Percentiles rank a stretch among this genome's conserved stretches.
Conservation (phyloP, 2,888 invertebrate species). For the Trichogramma evanescens region DNA sequence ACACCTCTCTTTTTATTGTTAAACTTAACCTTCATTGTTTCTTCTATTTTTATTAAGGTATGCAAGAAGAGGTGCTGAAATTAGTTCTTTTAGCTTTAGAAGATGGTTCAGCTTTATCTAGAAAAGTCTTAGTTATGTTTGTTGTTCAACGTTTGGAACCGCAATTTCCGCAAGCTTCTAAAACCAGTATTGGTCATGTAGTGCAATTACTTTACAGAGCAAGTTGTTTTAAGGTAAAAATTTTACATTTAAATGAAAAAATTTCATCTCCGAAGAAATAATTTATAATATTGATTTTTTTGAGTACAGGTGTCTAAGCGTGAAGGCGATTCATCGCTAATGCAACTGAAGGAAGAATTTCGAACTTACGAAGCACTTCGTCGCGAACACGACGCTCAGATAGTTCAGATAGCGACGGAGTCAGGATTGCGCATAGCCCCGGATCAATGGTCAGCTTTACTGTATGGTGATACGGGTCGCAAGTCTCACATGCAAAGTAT, state of each 20-base stretch:
- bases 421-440: slow-evolving; percentile 94
- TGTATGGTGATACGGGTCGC: slow-evolving; percentile 92
- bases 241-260: no score
- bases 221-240: slow-evolving; percentile 87
- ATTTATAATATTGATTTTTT: slow-evolving; percentile 2
- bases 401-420: slow-evolving; percentile 96
- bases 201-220: slow-evolving; percentile 96
- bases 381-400: slow-evolving; percentile 95
- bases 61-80: slow-evolving; percentile 98
- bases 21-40: slow-evolving; percentile 3
- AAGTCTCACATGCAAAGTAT: slow-evolving; percentile 97
- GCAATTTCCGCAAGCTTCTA: slow-evolving; percentile 92
- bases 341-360: slow-evolving; percentile 97
- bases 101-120: slow-evolving; percentile 88
- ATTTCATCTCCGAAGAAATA: no score
- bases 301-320: slow-evolving; percentile 77
- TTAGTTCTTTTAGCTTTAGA: slow-evolving; percentile 88
- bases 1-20: neutral
- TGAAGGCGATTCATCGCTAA: slow-evolving; percentile 92
- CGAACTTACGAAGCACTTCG: slow-evolving; percentile 88
- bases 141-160: slow-evolving; percentile 94
- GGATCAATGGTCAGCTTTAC: slow-evolving; percentile 94
- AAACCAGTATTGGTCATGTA: slow-evolving; percentile 98
- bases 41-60: slow-evolving; percentile 53
- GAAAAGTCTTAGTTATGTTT: slow-evolving; percentile 95